These are phyloP conservation scores for Polypterus bichir DNA, from an alignment of 2,113 vertebrate species.

Conservation along the genomic window DNA sequence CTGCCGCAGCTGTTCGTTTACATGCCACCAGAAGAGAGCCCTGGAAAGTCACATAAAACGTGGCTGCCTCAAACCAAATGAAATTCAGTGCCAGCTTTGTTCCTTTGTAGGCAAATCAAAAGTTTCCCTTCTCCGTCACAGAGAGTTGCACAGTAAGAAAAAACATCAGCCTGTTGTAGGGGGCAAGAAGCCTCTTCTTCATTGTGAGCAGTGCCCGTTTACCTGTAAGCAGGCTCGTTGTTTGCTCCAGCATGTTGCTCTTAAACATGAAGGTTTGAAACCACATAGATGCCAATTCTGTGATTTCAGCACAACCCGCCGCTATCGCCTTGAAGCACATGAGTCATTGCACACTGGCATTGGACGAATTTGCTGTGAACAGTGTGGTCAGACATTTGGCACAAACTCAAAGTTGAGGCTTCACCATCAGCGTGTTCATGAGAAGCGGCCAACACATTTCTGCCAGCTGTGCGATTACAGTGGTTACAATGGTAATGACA, in stretches of 20 bases:
- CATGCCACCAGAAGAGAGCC: constrained; percentile 62
- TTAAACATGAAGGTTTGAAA: constrained; percentile 67
- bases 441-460: constrained; percentile 73
- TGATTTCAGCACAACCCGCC: constrained; percentile 70
- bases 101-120: constrained; percentile 53
- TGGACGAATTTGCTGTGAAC: constrained; percentile 65
- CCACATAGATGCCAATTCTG: constrained; percentile 69
- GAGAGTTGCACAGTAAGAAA: constrained; percentile 38
- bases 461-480: constrained; percentile 77
- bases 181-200: constrained; percentile 32
- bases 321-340: constrained; percentile 78
- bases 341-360: constrained; percentile 78
- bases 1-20: constrained; percentile 65
- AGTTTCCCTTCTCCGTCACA: constrained; percentile 52
- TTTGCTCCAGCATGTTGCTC: constrained; percentile 60
- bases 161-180: constrained; percentile 15
- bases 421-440: constrained; percentile 74
- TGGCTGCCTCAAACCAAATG: constrained; percentile 51
- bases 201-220: constrained; percentile 52
- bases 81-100: constrained; percentile 56
- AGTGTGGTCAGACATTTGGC: constrained; percentile 74
- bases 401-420: constrained; percentile 77
- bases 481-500: constrained; percentile 72
- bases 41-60: constrained; percentile 59
- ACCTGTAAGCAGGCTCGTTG: constrained; percentile 72